Evolutionary conservation across 2,113 vertebrate genomes (phyloP).

Genomic region (Gavialis gangeticus): DNA sequence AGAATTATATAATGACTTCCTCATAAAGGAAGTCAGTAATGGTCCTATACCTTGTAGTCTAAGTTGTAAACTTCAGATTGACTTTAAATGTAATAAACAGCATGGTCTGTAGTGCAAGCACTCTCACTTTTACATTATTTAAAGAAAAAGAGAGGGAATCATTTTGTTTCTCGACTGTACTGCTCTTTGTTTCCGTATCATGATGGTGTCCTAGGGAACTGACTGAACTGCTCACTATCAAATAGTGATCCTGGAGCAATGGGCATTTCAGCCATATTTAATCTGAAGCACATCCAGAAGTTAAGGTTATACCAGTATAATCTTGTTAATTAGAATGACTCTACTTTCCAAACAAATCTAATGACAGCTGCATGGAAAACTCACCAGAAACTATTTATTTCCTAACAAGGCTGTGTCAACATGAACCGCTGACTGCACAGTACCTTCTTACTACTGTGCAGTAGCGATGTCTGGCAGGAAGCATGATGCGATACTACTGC

Average conservation of each 20-base stretch:
- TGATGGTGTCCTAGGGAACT: neutral
- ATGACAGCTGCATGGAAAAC: neutral
- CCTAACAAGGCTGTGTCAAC: no score
- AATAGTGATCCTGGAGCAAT: neutral
- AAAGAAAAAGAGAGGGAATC: neutral
- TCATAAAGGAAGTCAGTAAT: neutral
- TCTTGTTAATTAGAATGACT: neutral
- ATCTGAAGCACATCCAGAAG: neutral
- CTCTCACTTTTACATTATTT: neutral
- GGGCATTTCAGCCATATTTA: constrained; percentile 17
- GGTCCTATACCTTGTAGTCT: neutral
- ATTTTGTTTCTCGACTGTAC: neutral
- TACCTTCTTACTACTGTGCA: no score
- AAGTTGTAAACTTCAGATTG: neutral
- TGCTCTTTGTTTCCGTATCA: neutral
- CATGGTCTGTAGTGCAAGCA: neutral
- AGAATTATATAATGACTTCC: neutral
- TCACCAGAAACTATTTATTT: no score
- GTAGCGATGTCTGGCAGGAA: no score
- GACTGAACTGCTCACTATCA: neutral
- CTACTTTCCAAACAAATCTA: neutral
- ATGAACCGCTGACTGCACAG: no score
- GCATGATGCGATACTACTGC: no score
- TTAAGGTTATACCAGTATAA: neutral
- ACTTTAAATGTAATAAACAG: neutral